Evolutionary conservation across 2,888 invertebrate genomes (phyloP), one percentile per base, ranked within the genome.

Genomic region (Drosophila percnosoma): DNA sequence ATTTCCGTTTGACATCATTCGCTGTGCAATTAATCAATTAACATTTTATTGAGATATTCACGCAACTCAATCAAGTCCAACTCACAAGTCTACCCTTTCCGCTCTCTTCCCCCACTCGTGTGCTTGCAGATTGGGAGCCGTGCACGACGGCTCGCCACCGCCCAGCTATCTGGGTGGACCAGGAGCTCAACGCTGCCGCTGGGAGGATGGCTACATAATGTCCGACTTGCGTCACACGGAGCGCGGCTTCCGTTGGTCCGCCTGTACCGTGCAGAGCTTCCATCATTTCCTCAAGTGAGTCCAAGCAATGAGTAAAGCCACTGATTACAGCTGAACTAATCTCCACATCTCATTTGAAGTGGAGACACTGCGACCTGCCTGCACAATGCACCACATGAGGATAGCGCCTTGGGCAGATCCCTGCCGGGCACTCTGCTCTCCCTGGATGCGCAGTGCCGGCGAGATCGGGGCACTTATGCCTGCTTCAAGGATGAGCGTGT

Each of bases 161-260:
- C 98, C 98, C 7, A 97, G 97, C 51, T 98, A 98, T 92, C 95
- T 98, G 53, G 98, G 98, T 53, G 98, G 98, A 33, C 98, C 98
- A 0, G 98, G 98, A 21, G 98, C 98, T 27, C 97, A 98, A 92
- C 97, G 97, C 91, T 98, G 98, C 89, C 95, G 98, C 82, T 98
- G 98, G 98, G 98, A 98, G 91, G 98, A 98, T 92, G 98, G 98
- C 63, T 98, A 96, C 94, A 98, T 98, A 90, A 98, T 98, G 98
- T 97, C 97, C 62, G 98, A 98, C 93, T 94, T 98, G 75, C 94
- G 98, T 87, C 98, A 98, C 93, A 98, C 98, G 0, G 98, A 98
- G 93, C 96, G 98, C 91, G 98, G 98, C 33, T 98, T 98, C 94
- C 95, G 97, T 85, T 98, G 98, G 98, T 98, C 98, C 11, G 96